Percentiles rank a stretch among this genome's conserved stretches.
Evolutionary conservation across 2,113 vertebrate genomes (phyloP).

Genomic region (Solenodon paradoxus): DNA sequence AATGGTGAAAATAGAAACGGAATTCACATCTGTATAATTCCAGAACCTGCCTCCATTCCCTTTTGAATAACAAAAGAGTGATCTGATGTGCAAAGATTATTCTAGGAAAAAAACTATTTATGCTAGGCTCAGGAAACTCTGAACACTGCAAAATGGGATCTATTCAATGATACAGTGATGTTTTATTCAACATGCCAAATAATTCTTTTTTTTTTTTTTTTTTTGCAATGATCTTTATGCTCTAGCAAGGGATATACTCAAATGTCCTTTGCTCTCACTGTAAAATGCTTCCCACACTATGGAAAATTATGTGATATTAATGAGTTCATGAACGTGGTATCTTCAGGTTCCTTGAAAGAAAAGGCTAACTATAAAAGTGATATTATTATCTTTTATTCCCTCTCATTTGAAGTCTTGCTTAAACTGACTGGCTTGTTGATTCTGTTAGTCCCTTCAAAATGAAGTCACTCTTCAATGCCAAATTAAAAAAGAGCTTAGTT

Average conservation of each 20-base stretch:
- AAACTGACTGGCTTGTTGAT: not conserved
- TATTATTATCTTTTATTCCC: not conserved
- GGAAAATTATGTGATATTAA: not conserved
- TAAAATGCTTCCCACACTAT: not conserved
- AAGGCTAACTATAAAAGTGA: not conserved
- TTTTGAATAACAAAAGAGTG: not conserved
- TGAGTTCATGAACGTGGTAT: not conserved
- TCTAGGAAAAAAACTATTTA: not conserved
- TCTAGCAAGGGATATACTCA: not conserved
- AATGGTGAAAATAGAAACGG: not conserved
- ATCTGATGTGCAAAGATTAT: not conserved
- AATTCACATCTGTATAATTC: not conserved
- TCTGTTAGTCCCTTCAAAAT: slow-evolving; percentile 40
- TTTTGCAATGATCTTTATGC: not conserved
- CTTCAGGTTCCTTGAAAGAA: slow-evolving; percentile 20
- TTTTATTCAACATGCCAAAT: slow-evolving; percentile 6
- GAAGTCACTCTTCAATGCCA: not conserved
- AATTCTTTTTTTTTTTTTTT: slow-evolving; percentile 4
- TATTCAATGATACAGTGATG: not conserved
- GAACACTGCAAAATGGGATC: not conserved
- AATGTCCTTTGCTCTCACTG: not conserved
- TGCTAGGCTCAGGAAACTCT: not conserved
- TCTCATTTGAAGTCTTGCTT: slow-evolving; percentile 7
- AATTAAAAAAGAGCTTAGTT: not conserved
- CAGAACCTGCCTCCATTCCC: not conserved